Base-by-base conservation (phyloP, 2,113 vertebrate genomes). In the Aphelocoma coerulescens region DNA sequence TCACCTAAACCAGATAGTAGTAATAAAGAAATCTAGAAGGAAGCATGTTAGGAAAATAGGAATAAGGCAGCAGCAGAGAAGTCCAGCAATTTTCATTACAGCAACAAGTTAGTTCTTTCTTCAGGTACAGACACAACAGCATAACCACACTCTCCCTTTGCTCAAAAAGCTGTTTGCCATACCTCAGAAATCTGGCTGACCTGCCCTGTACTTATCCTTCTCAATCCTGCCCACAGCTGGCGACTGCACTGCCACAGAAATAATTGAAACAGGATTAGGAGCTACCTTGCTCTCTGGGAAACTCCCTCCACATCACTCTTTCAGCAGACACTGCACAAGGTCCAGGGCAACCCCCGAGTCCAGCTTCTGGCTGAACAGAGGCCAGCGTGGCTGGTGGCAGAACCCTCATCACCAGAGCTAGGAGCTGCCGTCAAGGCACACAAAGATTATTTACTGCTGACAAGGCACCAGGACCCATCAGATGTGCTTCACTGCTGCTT, bases 301-400 rank as follows among this genome's bases (percentile, higher is more conserved):
- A 5, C 16, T 58, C 39, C 16, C 6, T 66, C 9, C 46, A 52
- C 13, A 15, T 10, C 57, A 7, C 32, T 13, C 20, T 17, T 46
- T 37, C 1, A 49, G 58, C 55, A 66, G 55, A 49, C 16, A 8
- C 19, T 21, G 22, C 33, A 27, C 1, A 1, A 10, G 21, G 43
- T 4, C 22, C n/a, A 35, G 58, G 27, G 62, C 6, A 41, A 10
- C 1, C 5, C 33, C 32, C 0, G 1, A 3, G 4, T 1, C 16
- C 65, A 44, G 21, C 20, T 37, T 20, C 22, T 69, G 67, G n/a
- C 8, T 9, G 22, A 44, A 4, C 15, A 58, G 11, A 27, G 30
- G 58, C n/a, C 18, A 26, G 32, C 0, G 0, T 1, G 37, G 33
- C 17, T 22, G 5, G 9, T 10, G 63, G 48, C 51, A 68, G 12